phyloP scores from a whole-genome alignment of 2,797 vertebrate species.

The Calcarius lapponicus region DNA sequence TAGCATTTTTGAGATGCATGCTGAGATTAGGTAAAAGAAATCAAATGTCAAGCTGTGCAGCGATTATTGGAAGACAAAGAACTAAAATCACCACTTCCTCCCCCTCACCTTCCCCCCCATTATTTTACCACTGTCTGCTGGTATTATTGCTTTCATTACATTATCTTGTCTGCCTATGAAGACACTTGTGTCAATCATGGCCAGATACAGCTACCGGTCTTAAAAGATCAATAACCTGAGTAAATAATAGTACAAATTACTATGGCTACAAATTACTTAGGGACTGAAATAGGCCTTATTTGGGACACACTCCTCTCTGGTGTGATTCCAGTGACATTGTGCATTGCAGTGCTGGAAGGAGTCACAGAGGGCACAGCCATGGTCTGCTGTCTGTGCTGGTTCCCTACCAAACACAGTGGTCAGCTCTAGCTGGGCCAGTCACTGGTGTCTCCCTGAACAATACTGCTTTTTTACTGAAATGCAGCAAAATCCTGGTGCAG shows the following conservation, averaged over 20 bases:
- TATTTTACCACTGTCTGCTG: constrained; percentile 31
- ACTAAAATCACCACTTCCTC: constrained; percentile 33
- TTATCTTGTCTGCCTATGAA: constrained; percentile 21
- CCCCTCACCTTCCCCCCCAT: background rate
- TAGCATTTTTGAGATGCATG: constrained; percentile 50
- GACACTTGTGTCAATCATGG: background rate
- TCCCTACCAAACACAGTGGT: background rate
- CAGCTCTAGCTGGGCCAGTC: background rate
- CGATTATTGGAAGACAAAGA: constrained; percentile 55
- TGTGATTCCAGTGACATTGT: background rate
- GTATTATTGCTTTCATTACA: background rate
- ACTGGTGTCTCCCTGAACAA: accelerated
- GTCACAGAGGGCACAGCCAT: background rate
- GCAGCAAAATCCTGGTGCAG: background rate
- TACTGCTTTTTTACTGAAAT: background rate
- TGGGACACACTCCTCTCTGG: background rate
- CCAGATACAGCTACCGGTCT: background rate
- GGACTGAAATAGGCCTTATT: background rate
- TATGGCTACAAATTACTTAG: background rate
- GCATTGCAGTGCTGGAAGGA: background rate
- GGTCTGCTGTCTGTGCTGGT: background rate
- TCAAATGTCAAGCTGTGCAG: constrained; percentile 38
- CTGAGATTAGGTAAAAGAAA: constrained; percentile 68
- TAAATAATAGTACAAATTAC: constrained; percentile 3
- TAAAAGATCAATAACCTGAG: constrained; percentile 15